Conservation (phyloP, 2,888 invertebrate species). For the Tenthredo livida region DNA sequence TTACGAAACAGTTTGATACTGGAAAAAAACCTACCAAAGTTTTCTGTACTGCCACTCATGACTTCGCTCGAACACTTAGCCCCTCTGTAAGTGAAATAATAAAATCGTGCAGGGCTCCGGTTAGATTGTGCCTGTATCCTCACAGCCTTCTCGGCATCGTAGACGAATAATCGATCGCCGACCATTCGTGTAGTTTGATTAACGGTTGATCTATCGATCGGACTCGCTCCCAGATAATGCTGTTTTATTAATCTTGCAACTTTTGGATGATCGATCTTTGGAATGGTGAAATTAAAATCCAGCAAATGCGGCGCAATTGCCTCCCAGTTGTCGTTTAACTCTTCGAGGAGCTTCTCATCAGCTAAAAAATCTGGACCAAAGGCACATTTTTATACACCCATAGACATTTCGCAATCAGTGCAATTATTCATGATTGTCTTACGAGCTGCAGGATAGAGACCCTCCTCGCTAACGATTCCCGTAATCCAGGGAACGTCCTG, state of each 20-base stretch:
- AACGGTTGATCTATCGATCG: slow-evolving; percentile 76
- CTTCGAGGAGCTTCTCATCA: slow-evolving; percentile 7
- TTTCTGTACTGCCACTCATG: slow-evolving; percentile 79
- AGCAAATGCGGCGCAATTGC: slow-evolving; percentile 25
- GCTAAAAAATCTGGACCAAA: slow-evolving; percentile 18
- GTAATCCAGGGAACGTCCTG: slow-evolving; percentile 86
- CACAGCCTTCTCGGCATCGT: slow-evolving; percentile 82
- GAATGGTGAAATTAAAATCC: slow-evolving; percentile 30
- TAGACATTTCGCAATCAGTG: neutral
- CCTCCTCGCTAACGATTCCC: slow-evolving; percentile 86
- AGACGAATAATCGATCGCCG: slow-evolving; percentile 84
- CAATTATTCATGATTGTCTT: slow-evolving; percentile 58
- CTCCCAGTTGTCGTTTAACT: slow-evolving; percentile 24
- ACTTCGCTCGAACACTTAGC: slow-evolving; percentile 81
- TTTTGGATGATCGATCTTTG: slow-evolving; percentile 67
- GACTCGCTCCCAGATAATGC: slow-evolving; percentile 80
- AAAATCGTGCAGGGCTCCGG: slow-evolving; percentile 83
- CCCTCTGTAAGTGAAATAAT: slow-evolving; percentile 83
- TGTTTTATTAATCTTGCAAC: slow-evolving; percentile 80
- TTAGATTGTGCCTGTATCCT: slow-evolving; percentile 81
- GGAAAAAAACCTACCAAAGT: slow-evolving; percentile 80
- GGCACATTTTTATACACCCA: neutral
- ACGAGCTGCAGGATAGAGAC: slow-evolving; percentile 87
- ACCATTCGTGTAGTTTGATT: slow-evolving; percentile 79
- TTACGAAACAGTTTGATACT: neutral